Conservation (phyloP, 2,888 invertebrate genomes). For the Thelaira solivaga region DNA sequence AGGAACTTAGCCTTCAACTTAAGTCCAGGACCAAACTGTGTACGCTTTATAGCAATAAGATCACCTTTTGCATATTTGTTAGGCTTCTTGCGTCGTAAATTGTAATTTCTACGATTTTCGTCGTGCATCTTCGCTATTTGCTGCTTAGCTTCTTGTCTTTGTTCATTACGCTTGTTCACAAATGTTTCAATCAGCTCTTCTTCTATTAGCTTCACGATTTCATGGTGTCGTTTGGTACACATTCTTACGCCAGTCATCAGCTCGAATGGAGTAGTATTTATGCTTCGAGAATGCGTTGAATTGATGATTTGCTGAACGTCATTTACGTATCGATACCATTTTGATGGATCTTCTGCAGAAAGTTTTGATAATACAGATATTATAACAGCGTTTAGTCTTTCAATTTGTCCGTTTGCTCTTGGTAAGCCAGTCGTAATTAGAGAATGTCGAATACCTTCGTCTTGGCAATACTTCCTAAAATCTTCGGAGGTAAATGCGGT, state of each 20-base stretch:
- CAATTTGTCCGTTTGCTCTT: conserved; percentile 41
- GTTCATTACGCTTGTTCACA: conserved; percentile 26
- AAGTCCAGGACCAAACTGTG: conserved; percentile 69
- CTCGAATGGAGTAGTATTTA: conserved; percentile 32
- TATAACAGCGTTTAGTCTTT: conserved; percentile 41
- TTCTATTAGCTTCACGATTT: conserved; percentile 21
- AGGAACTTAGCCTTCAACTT: conserved; percentile 71
- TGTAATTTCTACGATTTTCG: conserved; percentile 53
- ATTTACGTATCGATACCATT: conserved; percentile 40
- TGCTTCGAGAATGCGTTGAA: conserved; percentile 16
- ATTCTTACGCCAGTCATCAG: conserved; percentile 39
- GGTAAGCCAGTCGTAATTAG: conserved; percentile 50
- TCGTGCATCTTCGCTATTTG: conserved; percentile 53
- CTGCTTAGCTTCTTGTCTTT: conserved; percentile 41
- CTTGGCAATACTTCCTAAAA: conserved; percentile 70
- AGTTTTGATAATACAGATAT: conserved; percentile 40
- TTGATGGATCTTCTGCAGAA: conserved; percentile 26
- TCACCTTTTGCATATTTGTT: conserved; percentile 35
- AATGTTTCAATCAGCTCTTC: conserved; percentile 24
- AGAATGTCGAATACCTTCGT: conserved; percentile 62
- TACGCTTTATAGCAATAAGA: conserved; percentile 68
- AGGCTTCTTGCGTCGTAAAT: conserved; percentile 41
- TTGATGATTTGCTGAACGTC: conserved; percentile 40
- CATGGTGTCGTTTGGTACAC: not conserved
- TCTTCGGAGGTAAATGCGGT: conserved; percentile 66